Percentiles rank a stretch among this genome's conserved stretches.
Evolutionary conservation across 1,140 invertebrate genomes (phyloP).

Genomic region (Himalopsyche phryganea): DNA sequence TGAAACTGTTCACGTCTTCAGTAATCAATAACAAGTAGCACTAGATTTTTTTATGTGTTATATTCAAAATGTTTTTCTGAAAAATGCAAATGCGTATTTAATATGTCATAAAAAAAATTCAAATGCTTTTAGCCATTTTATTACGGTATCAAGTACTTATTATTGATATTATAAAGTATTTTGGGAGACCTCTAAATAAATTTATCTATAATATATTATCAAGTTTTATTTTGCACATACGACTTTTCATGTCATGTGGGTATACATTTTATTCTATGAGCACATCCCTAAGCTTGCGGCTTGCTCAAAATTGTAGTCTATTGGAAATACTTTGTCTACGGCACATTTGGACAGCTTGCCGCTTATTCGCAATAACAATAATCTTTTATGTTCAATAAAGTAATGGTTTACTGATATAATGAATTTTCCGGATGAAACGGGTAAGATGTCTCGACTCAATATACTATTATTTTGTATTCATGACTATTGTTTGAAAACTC

Average conservation of each 20-base stretch:
- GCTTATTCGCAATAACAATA: not conserved
- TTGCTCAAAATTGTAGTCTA: not conserved
- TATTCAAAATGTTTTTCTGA: too few species aligned
- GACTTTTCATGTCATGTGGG: not conserved
- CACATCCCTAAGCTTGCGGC: too few species aligned
- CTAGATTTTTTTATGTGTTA: too few species aligned
- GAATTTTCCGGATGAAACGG: too few species aligned
- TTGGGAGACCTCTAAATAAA: not conserved
- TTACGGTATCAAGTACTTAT: not conserved
- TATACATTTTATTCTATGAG: not conserved
- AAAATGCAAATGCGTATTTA: too few species aligned
- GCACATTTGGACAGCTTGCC: slow-evolving; percentile 15
- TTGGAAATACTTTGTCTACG: slow-evolving; percentile 6
- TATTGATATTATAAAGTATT: not conserved
- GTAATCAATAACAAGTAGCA: too few species aligned
- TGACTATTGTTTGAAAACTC: not conserved
- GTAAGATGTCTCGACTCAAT: slow-evolving; percentile 5
- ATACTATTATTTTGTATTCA: slow-evolving; percentile 3
- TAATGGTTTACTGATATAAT: too few species aligned
- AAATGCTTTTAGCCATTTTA: too few species aligned
- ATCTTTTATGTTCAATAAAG: too few species aligned
- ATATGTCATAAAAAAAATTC: too few species aligned
- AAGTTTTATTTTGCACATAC: not conserved
- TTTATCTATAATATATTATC: not conserved
- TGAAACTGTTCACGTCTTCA: too few species aligned